These are phyloP conservation scores for Acanthosoma haemorrhoidale DNA, from an alignment of 2,888 invertebrate species.

Conservation along the genomic window DNA sequence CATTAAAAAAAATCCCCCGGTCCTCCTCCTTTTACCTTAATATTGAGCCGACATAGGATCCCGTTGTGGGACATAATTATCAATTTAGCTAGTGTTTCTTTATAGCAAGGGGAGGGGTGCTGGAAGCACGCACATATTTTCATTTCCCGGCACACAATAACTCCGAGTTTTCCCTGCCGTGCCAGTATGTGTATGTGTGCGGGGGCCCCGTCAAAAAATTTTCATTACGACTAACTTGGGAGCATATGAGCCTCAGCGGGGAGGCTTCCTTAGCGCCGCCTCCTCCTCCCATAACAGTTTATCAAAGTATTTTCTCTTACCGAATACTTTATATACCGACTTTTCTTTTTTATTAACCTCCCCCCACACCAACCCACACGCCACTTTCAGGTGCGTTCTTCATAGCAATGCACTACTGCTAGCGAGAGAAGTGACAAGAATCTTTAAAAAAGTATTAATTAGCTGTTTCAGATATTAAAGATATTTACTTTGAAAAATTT, in stretches of 20 bases:
- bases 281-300: constrained; percentile 16
- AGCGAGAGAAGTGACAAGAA: too few species aligned
- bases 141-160: constrained; percentile 19
- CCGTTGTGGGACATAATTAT: constrained; percentile 26
- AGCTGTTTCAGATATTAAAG: too few species aligned
- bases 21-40: constrained; percentile 6
- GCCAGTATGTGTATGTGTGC: neutral
- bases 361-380: neutral
- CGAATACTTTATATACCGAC: neutral
- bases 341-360: constrained; percentile 15
- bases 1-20: constrained; percentile 7
- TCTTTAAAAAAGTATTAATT: too few species aligned
- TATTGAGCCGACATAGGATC: constrained; percentile 17
- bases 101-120: neutral
- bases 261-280: constrained; percentile 19
- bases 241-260: constrained; percentile 17
- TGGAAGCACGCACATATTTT: constrained; percentile 12
- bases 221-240: constrained; percentile 21
- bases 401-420: neutral
- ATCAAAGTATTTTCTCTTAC: constrained; percentile 8
- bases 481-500: too few species aligned
- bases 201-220: constrained; percentile 17
- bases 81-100: constrained; percentile 28
- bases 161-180: constrained; percentile 20
- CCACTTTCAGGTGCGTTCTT: constrained; percentile 4